Evolutionary conservation across 2,113 vertebrate genomes (phyloP), one percentile per base, ranked within the genome.

Genomic region (Zosterops borbonicus): DNA sequence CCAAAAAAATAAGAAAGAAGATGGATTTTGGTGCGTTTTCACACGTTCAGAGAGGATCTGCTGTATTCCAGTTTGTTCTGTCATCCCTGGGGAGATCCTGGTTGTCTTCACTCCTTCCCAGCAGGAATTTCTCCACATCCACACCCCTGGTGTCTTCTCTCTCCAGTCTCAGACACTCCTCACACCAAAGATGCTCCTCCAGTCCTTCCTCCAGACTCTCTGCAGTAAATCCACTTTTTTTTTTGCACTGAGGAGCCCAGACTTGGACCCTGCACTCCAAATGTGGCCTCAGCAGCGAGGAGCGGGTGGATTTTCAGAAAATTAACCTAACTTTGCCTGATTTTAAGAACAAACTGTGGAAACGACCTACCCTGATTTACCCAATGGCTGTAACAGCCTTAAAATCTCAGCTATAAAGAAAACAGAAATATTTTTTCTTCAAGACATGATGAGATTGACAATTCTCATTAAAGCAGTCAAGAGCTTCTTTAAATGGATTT

Each of bases 31-130:
- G 16, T 59, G 14, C 5, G 3, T 44, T 75, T 71, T 22, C 37
- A 22, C 3, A 2, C 0, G 0, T 20, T 16, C 7, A 1, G 37
- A 27, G 11, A n/a, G 17, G 37, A 74, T 69, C 18, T 74, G 33
- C 79, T 68, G 24, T n/a, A 47, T 23, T 70, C 50, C 50, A 9
- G 1, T 44, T n/a, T 8, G 27, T 13, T 42, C 39, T 64, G 46
- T 15, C 19, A 68, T 13, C 46, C 5, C 28, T 19, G 33, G 47
- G 53, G 21, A 58, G 47, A 27, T 18, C 16, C 47, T 62, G 22
- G 28, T 0, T 58, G 56, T 15, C 19, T 33, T 23, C 56, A 4
- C 37, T 69, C 59, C 55, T 33, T 64, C 39, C 60, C 49, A 49
- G 42, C 50, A 27, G 44, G 35, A 17, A 68, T 55, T 87, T 29